Evolutionary conservation across 2,113 vertebrate genomes (phyloP).

Genomic region (Spheniscus mendiculus): DNA sequence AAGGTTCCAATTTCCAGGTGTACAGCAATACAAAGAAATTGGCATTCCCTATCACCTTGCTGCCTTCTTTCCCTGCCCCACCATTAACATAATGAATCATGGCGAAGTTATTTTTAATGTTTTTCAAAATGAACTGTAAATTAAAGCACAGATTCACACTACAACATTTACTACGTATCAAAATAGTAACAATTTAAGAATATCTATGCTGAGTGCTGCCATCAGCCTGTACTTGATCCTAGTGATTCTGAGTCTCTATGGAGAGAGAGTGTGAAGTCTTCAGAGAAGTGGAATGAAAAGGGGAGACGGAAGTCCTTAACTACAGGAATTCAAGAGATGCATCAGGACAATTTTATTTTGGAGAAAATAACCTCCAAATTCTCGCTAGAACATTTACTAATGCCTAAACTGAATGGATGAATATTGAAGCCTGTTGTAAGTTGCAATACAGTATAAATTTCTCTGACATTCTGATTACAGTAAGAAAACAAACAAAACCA

Average conservation of each 20-base stretch:
- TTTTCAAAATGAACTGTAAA: neutral
- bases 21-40: neutral
- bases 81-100: neutral
- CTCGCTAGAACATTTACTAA: neutral
- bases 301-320: neutral
- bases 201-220: neutral
- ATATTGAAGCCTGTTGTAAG: neutral
- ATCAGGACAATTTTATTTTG: neutral
- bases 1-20: neutral
- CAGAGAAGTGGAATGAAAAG: neutral
- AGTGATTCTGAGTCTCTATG: neutral
- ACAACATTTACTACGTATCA: neutral
- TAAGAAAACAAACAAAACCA: neutral
- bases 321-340: neutral
- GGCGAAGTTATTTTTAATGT: neutral
- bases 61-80: neutral
- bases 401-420: neutral
- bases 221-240: neutral
- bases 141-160: neutral
- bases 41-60: neutral
- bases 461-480: neutral
- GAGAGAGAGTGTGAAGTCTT: neutral
- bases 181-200: neutral
- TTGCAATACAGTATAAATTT: neutral
- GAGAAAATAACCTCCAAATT: neutral